Evolutionary conservation across 2,888 invertebrate genomes (phyloP).

Genomic region (Dicroscelio sp.): DNA sequence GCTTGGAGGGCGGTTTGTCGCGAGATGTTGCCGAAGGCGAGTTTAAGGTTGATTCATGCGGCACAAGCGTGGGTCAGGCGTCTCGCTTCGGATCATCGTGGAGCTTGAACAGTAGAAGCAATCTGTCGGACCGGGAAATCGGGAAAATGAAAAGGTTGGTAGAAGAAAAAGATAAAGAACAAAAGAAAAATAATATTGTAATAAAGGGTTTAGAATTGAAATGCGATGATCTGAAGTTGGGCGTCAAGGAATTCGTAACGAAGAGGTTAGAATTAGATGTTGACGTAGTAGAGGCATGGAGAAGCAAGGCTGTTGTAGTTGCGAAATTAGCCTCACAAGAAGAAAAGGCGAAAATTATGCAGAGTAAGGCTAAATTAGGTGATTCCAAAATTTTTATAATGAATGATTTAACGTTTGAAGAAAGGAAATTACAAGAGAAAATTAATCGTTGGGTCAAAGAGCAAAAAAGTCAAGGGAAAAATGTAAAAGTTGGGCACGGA

Average conservation of each 20-base stretch:
- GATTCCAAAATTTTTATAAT: no score
- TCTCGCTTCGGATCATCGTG: not conserved
- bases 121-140: constrained; percentile 8
- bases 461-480: no score
- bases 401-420: no score
- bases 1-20: no score
- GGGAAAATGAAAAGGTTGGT: constrained; percentile 4
- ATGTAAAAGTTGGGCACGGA: no score
- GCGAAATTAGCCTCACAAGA: not conserved
- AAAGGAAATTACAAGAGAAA: no score
- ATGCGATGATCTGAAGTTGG: not conserved
- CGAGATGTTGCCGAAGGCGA: no score
- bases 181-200: not conserved
- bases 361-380: constrained; percentile 9
- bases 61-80: no score
- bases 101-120: constrained; percentile 3
- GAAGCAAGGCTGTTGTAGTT: not conserved
- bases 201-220: not conserved
- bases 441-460: not conserved
- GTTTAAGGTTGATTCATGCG: no score
- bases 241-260: not conserved
- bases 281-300: not conserved
- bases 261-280: not conserved
- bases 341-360: not conserved
- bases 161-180: not conserved